Evolutionary conservation across 2,888 invertebrate species (phyloP).

Genomic region (Brachyopa scutellaris): DNA sequence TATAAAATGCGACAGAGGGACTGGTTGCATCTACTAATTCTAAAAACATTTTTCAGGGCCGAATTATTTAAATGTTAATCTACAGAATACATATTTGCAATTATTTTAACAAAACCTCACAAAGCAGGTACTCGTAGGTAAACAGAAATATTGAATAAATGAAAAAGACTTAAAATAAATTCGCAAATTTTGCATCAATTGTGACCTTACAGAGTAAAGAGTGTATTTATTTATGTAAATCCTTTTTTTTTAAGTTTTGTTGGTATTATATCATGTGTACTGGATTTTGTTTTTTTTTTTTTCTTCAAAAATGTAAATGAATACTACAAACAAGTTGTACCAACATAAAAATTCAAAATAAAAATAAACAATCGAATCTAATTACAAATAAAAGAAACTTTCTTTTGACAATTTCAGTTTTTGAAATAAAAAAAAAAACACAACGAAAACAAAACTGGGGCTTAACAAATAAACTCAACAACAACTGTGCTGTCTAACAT

Average conservation of each 20-base stretch:
- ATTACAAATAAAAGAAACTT: slow-evolving; percentile 11
- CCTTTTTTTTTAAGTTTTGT: too few relatives aligned
- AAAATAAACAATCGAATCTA: slow-evolving; percentile 16
- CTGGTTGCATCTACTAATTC: too few relatives aligned
- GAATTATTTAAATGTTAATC: too few relatives aligned
- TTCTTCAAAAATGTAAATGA: slow-evolving; percentile 33
- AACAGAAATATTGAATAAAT: neutral
- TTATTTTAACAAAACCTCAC: too few relatives aligned
- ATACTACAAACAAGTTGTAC: slow-evolving; percentile 42
- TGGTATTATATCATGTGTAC: slow-evolving; percentile 32
- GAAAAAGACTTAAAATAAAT: neutral
- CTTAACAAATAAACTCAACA: slow-evolving; percentile 61
- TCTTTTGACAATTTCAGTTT: slow-evolving; percentile 5
- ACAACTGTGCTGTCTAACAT: slow-evolving; percentile 69
- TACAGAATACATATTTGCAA: too few relatives aligned
- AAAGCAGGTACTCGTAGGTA: too few relatives aligned
- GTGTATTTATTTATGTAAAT: too few relatives aligned
- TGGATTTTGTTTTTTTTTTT: slow-evolving; percentile 34
- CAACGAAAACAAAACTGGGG: slow-evolving; percentile 28
- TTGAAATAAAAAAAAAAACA: slow-evolving; percentile 20
- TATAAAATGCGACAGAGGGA: too few relatives aligned
- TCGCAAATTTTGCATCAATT: neutral
- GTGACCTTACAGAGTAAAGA: neutral
- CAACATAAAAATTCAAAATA: slow-evolving; percentile 9
- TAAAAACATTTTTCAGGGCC: too few relatives aligned